These are phyloP conservation scores for Polydrusus cervinus DNA, from an alignment of 2,888 invertebrate species.

Conservation along the genomic window DNA sequence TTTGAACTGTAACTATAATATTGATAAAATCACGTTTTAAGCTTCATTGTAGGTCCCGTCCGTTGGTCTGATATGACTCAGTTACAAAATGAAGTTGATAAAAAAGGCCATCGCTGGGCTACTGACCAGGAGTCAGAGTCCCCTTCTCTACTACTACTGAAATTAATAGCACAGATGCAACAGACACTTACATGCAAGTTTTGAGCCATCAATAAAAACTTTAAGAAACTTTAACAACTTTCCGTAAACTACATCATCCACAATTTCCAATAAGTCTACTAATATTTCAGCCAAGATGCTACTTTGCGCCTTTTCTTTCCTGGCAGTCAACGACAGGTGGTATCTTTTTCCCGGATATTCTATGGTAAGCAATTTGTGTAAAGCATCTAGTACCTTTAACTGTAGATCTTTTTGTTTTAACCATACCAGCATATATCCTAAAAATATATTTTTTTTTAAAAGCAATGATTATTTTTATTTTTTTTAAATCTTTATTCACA, in stretches of 20 bases:
- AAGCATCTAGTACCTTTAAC: conserved; percentile 31
- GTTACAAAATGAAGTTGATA: no score
- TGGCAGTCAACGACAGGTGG: conserved; percentile 57
- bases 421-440: conserved; percentile 61
- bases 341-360: conserved; percentile 30
- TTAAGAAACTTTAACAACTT: conserved; percentile 64
- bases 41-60: no score
- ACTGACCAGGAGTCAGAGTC: no score
- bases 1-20: no score
- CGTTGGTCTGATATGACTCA: no score
- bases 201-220: conserved; percentile 62
- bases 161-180: no score
- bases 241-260: conserved; percentile 63
- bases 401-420: conserved; percentile 41
- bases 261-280: conserved; percentile 63
- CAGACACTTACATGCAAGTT: conserved; percentile 64
- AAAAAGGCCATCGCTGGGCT: no score
- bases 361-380: conserved; percentile 43
- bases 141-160: no score
- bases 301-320: conserved; percentile 62
- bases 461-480: conserved; percentile 37
- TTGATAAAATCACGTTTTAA: no score
- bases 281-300: conserved; percentile 68
- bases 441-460: not conserved
- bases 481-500: no score